A percentile compares a stretch with the other conserved stretches of the same genome.
These are phyloP conservation scores for Cerastis leucographa DNA, from an alignment of 2,888 invertebrate species.

Conservation along the genomic window DNA sequence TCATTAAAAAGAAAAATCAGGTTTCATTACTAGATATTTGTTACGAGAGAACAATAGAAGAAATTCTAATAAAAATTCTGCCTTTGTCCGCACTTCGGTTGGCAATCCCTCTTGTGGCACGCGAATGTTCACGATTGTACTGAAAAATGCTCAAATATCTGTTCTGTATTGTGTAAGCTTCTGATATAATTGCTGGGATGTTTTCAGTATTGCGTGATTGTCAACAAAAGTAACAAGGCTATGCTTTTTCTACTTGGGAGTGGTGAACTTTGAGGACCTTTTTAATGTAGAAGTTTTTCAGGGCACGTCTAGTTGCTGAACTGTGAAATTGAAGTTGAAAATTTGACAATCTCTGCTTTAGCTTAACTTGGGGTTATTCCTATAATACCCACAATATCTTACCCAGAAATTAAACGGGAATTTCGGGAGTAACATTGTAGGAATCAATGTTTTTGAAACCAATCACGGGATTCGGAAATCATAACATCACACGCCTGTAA, in stretches of 20 bases:
- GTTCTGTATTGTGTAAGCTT: constrained; percentile 2
- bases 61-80: constrained; percentile 59
- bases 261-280: neutral
- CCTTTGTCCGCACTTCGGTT: constrained; percentile 48
- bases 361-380: neutral
- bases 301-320: neutral
- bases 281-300: neutral
- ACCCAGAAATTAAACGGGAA: neutral
- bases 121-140: constrained; percentile 30
- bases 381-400: neutral
- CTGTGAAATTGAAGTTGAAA: neutral
- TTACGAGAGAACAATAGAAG: constrained; percentile 53
- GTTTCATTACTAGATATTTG: constrained; percentile 54
- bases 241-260: neutral
- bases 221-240: neutral
- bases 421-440: neutral
- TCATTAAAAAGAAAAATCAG: constrained; percentile 60
- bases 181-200: constrained; percentile 22
- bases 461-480: neutral
- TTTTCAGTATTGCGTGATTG: constrained; percentile 12
- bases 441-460: neutral
- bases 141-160: constrained; percentile 54
- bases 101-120: constrained; percentile 27
- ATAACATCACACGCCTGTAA: too few species aligned
- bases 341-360: too few species aligned